A percentile compares a stretch with the other conserved stretches of the same genome.
Evolutionary conservation across 1,140 invertebrate genomes (phyloP).

Genomic region (Heliconius hewitsoni): DNA sequence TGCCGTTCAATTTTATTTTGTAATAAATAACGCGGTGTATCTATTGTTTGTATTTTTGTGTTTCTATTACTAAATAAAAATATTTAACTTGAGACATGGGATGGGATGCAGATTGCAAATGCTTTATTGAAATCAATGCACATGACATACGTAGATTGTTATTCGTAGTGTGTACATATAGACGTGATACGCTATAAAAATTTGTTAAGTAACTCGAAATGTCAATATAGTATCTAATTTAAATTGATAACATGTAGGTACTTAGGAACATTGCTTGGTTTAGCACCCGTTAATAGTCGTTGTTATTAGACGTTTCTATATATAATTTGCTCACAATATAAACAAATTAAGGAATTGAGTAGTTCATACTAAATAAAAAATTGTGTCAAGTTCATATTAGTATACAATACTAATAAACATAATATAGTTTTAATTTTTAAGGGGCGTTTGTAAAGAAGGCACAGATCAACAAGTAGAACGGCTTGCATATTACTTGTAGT

Average conservation of each 20-base stretch:
- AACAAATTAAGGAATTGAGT: constrained; percentile 48
- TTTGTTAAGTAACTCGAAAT: neutral
- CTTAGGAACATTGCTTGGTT: constrained; percentile 16
- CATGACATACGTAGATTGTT: constrained; percentile 26
- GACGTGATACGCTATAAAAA: neutral
- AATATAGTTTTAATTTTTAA: neutral
- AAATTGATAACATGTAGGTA: constrained; percentile 14
- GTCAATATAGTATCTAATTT: constrained; percentile 8
- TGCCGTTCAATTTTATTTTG: neutral
- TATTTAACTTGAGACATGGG: neutral
- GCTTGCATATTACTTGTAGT: constrained; percentile 24
- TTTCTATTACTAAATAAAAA: neutral
- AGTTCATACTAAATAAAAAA: constrained; percentile 1
- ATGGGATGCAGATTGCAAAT: neutral
- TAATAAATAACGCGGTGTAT: neutral
- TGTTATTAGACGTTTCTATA: constrained; percentile 15
- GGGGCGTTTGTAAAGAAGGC: neutral
- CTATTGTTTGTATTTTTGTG: neutral
- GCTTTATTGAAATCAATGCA: neutral
- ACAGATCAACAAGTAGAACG: neutral
- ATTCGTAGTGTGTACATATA: constrained; percentile 34
- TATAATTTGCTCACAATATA: constrained; percentile 44
- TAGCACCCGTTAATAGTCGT: constrained; percentile 12
- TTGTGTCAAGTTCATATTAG: constrained; percentile 1
- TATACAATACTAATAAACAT: neutral